Base-by-base conservation (phyloP, 2,888 invertebrate species). In the Leptodirus hochenwartii region DNA sequence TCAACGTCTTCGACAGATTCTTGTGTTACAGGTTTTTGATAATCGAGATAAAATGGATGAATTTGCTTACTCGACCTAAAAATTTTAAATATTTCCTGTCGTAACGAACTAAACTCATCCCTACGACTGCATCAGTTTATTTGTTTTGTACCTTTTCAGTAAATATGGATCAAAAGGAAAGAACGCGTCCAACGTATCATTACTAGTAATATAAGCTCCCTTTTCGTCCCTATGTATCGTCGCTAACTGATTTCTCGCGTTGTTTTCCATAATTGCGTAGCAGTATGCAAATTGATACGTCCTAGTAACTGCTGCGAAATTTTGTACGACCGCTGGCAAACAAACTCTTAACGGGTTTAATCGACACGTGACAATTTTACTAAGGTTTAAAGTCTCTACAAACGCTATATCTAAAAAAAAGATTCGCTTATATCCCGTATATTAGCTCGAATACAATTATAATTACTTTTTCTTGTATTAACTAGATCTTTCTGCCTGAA, bases 161-260 rank as follows among this genome's bases (percentile, higher is more conserved):
- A 75, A 54, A 48, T 80, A 91, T 0, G 87, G 87, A 56, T 90
- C 90, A 48, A 90, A 93, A 0, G 93, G 93, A 50, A 87, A 93
- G 60, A 79, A 87, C 2, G 68, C 57, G 30, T 45, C 58, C 31
- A 61, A 59, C 9, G 66, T 44, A 20, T 62, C 60, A 22, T 58
- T 53, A 2, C 43, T 45, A 8, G 48, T 41, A 5, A 47, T 34
- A 5, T 47, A 34, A 5, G 47, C 39, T 4, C 59, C 57, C 37
- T 52, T 53, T 5, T 62, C 59, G 43, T 62, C 61, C 9, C 58
- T 56, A 40, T 66, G 63, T 2, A 69, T 55, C 1, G 64, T 59
- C 2, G 72, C 69, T 32, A 74, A 46, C 31, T 57, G 57, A 27
- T 60, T 64, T 26, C 82, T 60, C 1, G 67, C 54, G 56, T 93